A percentile compares a stretch with the other conserved stretches of the same genome.
Evolutionary conservation across 2,888 invertebrate genomes (phyloP).

Genomic region (Synergus umbraculus): DNA sequence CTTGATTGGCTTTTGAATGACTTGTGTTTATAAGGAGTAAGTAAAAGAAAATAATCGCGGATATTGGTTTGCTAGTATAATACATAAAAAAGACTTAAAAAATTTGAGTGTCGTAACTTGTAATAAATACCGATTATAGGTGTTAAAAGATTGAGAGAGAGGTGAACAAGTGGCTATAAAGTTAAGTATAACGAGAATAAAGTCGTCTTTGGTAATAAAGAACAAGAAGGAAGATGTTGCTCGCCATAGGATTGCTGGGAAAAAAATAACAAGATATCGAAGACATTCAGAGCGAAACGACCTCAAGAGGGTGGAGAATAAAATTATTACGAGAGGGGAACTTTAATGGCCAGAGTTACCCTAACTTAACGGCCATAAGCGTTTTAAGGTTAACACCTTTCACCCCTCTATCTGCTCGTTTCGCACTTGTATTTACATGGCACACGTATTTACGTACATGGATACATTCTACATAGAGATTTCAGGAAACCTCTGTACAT

Average conservation of each 20-base stretch:
- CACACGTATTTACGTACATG: neutral
- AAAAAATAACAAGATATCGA: constrained; percentile 46
- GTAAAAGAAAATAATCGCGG: too few species aligned
- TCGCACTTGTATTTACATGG: neutral
- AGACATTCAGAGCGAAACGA: constrained; percentile 45
- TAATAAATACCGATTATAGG: neutral
- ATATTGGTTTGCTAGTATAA: too few species aligned
- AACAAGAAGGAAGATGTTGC: neutral
- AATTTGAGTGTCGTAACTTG: neutral
- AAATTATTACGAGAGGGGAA: constrained; percentile 53
- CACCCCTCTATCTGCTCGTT: constrained; percentile 52
- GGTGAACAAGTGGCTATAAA: neutral
- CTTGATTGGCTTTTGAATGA: too few species aligned
- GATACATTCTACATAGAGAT: neutral
- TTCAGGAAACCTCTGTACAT: constrained; percentile 13
- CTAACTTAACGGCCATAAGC: constrained; percentile 44
- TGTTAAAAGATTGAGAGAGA: neutral
- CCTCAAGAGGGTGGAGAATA: constrained; percentile 46
- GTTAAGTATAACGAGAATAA: neutral
- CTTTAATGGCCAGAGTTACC: constrained; percentile 58
- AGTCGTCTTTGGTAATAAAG: constrained; percentile 1
- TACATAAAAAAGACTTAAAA: too few species aligned
- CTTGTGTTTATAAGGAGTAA: too few species aligned
- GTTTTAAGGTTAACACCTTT: constrained; percentile 52
- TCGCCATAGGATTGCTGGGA: neutral